Base-by-base conservation (phyloP, 2,797 vertebrate species). In the Alouatta caraya region DNA sequence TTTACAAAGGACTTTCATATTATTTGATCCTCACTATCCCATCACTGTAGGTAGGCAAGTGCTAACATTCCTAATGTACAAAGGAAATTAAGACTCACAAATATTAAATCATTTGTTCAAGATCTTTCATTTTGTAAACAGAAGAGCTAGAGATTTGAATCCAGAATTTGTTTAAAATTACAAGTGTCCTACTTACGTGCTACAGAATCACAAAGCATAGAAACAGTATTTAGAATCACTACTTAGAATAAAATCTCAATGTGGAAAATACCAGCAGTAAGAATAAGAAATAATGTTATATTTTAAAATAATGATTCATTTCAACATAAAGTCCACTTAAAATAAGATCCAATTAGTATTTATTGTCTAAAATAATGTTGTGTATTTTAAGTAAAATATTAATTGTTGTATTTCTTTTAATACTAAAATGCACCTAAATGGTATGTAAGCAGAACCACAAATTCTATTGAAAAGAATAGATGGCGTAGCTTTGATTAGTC, bases 101-200 rank as follows among this genome's bases (percentile, higher is more conserved):
- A 88, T 92, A 88, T 44, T 61, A 90, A 93, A 72, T 42, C 21
- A 52, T 73, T 90, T 82, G 59, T 24, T 42, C n/a, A 94, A 88
- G 39, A n/a, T 64, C 52, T 95, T 88, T 89, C 76, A 88, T 55
- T 94, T 57, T 95, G 50, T 81, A 80, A 83, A 13, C 39, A 42
- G 73, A 96, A 94, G 59, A 90, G 37, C 64, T 94, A 86, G 42
- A 88, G 13, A 79, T 81, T 81, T 33, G 39, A 89, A 92, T 85
- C 26, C 13, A 90, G 24, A 93, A 88, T 89, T 93, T 80, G 11
- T 76, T 93, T 86, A 94, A 95, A 93, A 90, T 95, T 83, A 37
- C 19, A 90, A 92, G 3, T 55, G 30, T 61, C 22, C 70, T 91
- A 17, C 7, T 14, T 67, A 83, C 46, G 5, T 72, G 33, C 50